These are phyloP conservation scores for Nasonia giraulti DNA, from an alignment of 1,140 invertebrate species.

Conservation along the genomic window DNA sequence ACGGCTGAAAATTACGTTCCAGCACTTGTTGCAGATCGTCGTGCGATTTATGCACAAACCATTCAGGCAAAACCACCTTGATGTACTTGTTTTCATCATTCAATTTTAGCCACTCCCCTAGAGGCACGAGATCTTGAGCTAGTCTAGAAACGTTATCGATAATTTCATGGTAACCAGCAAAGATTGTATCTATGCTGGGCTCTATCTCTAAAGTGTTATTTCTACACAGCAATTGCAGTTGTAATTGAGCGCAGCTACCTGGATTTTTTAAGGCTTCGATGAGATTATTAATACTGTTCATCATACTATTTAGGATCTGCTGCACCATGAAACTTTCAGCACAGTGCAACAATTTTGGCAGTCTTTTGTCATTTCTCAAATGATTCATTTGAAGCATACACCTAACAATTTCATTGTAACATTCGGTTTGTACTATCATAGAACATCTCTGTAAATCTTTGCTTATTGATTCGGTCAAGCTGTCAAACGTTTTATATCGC, in stretches of 20 bases:
- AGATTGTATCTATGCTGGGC: constrained; percentile 65
- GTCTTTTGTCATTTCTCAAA: constrained; percentile 52
- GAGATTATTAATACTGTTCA: constrained; percentile 66
- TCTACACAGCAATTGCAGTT: constrained; percentile 64
- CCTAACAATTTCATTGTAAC: constrained; percentile 62
- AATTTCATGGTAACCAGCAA: constrained; percentile 61
- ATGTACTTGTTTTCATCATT: constrained; percentile 50
- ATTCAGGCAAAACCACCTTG: constrained; percentile 64
- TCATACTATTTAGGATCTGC: constrained; percentile 68
- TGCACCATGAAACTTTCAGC: constrained; percentile 66
- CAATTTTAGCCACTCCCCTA: constrained; percentile 64
- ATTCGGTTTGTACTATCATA: constrained; percentile 60
- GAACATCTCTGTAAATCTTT: constrained; percentile 58
- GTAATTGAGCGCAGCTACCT: constrained; percentile 62
- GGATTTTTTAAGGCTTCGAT: constrained; percentile 60
- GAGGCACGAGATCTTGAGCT: constrained; percentile 66
- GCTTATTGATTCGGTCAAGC: constrained; percentile 53
- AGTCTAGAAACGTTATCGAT: constrained; percentile 62
- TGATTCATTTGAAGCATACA: constrained; percentile 51
- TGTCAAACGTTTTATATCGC: constrained; percentile 45
- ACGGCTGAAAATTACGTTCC: constrained; percentile 59
- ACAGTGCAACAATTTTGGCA: constrained; percentile 61
- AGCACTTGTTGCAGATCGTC: constrained; percentile 60
- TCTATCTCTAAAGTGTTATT: constrained; percentile 59
- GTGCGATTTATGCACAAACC: constrained; percentile 65